Evolutionary conservation across 2,113 vertebrate genomes (phyloP).

Genomic region (Bolborhynchus lineola): DNA sequence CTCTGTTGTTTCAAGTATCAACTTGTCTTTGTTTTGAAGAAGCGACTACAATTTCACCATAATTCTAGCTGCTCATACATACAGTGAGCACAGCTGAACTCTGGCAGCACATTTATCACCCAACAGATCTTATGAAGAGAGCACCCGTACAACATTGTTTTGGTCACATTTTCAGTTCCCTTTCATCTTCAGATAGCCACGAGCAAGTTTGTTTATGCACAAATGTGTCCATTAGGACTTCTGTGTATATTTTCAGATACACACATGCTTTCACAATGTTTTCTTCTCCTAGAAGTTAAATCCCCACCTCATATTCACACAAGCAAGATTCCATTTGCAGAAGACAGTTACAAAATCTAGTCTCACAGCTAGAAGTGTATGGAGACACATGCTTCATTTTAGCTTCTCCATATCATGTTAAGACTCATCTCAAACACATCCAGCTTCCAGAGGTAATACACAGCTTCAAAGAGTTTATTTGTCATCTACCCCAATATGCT

Average conservation of each 20-base stretch:
- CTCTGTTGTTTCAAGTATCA: neutral
- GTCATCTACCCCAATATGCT: neutral
- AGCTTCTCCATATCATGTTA: neutral
- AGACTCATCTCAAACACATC: neutral
- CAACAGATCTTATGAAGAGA: neutral
- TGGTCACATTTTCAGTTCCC: neutral
- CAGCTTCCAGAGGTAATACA: neutral
- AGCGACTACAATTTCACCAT: neutral
- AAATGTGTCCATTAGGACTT: neutral
- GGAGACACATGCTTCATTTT: neutral
- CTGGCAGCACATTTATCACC: neutral
- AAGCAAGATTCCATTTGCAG: neutral
- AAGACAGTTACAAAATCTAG: neutral
- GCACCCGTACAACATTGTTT: rapidly evolving
- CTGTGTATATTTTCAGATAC: neutral
- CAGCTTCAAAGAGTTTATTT: neutral
- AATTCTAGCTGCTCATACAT: neutral
- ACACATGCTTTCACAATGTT: neutral
- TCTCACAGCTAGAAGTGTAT: neutral
- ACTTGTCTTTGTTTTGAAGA: conserved; percentile 2
- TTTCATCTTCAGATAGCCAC: neutral
- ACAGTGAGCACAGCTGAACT: neutral
- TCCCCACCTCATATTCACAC: neutral
- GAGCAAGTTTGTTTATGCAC: neutral
- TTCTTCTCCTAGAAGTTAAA: neutral